phyloP scores from a whole-genome alignment of 2,888 invertebrate genomes.

The Cryptophagus acutangulus region DNA sequence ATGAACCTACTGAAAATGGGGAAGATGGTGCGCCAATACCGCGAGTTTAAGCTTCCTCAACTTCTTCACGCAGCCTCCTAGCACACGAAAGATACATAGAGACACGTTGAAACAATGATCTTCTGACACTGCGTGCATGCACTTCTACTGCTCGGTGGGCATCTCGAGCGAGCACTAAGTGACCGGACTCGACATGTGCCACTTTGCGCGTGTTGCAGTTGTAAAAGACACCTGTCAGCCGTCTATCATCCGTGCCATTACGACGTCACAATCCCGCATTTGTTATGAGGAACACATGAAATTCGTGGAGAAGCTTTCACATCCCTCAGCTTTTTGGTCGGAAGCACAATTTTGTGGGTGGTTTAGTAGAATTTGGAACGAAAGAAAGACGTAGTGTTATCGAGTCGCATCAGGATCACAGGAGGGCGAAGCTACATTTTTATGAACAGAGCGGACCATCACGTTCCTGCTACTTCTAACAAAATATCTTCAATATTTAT shows the following conservation, averaged over 20 bases:
- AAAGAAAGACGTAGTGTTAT: too few species aligned
- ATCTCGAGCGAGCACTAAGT: background rate
- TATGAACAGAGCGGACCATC: too few species aligned
- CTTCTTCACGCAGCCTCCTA: constrained; percentile 8
- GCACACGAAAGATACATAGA: too few species aligned
- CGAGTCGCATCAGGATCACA: too few species aligned
- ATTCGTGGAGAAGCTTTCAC: constrained; percentile 23
- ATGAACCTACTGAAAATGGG: constrained; percentile 40
- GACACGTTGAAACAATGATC: too few species aligned
- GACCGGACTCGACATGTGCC: background rate
- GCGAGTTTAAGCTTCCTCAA: constrained; percentile 29
- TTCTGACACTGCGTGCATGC: background rate
- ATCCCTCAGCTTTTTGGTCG: too few species aligned
- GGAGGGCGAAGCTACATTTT: too few species aligned
- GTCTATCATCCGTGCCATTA: constrained; percentile 48
- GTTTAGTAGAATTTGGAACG: too few species aligned
- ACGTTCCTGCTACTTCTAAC: too few species aligned
- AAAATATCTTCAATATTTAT: too few species aligned
- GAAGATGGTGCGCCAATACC: constrained; percentile 47
- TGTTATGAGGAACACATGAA: constrained; percentile 39
- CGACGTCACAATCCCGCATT: constrained; percentile 47
- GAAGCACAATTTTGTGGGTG: too few species aligned
- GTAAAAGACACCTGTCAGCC: constrained; percentile 46
- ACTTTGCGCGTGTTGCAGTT: constrained; percentile 6
- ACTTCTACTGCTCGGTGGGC: background rate